A percentile compares a stretch with the other conserved stretches of the same genome.
phyloP scores from a whole-genome alignment of 2,113 vertebrate genomes.

The Eptesicus fuscus region DNA sequence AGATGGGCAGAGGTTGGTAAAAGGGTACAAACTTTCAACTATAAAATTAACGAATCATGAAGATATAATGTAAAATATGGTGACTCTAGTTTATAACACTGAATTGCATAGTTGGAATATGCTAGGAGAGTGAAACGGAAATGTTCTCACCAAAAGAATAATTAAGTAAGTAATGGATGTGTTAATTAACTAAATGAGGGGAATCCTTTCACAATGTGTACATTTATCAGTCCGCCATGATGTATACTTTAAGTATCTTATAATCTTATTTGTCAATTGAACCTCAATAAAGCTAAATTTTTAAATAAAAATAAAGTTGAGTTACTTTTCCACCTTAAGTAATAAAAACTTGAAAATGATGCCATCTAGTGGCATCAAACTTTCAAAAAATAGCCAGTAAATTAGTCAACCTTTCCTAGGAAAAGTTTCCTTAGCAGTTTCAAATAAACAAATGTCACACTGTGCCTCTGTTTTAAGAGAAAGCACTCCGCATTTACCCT shows the following conservation, averaged over 20 bases:
- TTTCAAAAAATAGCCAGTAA: background rate
- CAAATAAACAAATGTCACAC: background rate
- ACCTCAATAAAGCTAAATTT: background rate
- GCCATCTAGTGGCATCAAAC: constrained; percentile 68
- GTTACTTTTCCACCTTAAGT: background rate
- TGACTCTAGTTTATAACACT: background rate
- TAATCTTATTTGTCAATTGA: background rate
- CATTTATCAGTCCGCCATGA: background rate
- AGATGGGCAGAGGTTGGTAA: background rate
- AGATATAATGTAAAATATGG: background rate
- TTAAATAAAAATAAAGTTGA: background rate
- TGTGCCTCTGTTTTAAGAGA: background rate
- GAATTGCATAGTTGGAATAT: background rate
- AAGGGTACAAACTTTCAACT: background rate
- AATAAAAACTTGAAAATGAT: constrained; percentile 53
- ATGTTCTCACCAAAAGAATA: background rate
- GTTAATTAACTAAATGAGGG: background rate
- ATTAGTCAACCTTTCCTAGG: background rate
- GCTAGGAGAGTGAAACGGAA: background rate
- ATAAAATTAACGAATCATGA: background rate
- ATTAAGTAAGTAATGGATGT: background rate
- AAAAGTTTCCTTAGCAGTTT: background rate
- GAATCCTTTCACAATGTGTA: background rate
- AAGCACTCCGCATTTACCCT: background rate
- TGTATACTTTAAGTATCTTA: background rate